These are phyloP conservation scores for Physeter macrocephalus DNA, from an alignment of 2,113 vertebrate genomes.

Conservation along the genomic window DNA sequence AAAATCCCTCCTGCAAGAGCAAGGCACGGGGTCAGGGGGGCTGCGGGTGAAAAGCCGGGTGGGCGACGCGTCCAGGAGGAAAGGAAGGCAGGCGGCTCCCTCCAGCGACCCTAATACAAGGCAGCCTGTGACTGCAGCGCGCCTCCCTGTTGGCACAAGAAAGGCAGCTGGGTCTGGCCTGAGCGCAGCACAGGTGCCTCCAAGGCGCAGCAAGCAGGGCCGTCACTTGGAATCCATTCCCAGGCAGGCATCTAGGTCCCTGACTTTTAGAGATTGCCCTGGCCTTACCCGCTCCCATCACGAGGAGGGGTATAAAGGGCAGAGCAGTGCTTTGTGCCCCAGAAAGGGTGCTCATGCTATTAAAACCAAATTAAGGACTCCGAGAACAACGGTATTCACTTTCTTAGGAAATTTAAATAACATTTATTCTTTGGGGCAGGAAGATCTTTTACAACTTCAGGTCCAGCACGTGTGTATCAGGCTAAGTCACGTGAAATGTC, in stretches of 20 bases:
- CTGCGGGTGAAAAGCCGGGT: rapidly evolving
- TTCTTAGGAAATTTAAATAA: background rate
- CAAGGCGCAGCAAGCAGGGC: rapidly evolving
- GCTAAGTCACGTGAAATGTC: background rate
- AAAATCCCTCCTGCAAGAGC: conserved; percentile 87
- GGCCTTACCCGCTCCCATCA: background rate
- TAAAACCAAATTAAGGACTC: background rate
- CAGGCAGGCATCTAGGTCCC: background rate
- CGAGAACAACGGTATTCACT: background rate
- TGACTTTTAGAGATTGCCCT: background rate
- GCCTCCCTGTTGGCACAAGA: rapidly evolving
- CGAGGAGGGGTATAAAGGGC: too few species aligned
- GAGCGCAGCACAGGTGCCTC: rapidly evolving
- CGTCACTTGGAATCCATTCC: rapidly evolving
- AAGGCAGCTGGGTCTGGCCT: background rate
- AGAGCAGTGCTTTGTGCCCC: background rate
- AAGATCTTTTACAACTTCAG: background rate
- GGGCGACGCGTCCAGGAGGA: rapidly evolving
- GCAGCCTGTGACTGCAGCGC: rapidly evolving
- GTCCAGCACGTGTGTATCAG: background rate
- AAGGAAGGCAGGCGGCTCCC: rapidly evolving
- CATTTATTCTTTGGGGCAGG: background rate
- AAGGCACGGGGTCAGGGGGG: conserved; percentile 16
- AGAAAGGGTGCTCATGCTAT: rapidly evolving
- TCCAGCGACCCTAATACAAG: rapidly evolving